A percentile compares a stretch with the other conserved stretches of the same genome.
Evolutionary conservation across 23 tunicate species (phyloP).

Genomic region (Aplidium turbinatum): DNA sequence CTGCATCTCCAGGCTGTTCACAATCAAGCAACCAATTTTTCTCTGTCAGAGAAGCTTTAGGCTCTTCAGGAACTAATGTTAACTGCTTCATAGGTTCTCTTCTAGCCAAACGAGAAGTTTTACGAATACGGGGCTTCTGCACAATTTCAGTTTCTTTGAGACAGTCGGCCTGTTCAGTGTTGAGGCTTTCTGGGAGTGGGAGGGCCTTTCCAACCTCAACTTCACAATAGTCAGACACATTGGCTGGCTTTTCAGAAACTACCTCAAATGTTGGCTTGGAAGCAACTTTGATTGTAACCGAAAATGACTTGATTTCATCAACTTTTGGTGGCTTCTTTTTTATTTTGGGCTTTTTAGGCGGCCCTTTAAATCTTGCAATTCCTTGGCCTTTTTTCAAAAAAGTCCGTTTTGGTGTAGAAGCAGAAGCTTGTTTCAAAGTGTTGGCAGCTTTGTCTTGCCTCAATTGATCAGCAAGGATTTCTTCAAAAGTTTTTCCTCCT

Average conservation of each 20-base stretch:
- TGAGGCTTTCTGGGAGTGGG: too few species aligned
- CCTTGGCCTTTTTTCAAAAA: constrained; percentile 92
- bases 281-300: neutral
- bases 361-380: constrained; percentile 89
- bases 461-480: constrained; percentile 67
- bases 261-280: neutral
- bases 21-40: too few species aligned
- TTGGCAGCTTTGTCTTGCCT: constrained; percentile 25
- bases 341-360: constrained; percentile 51
- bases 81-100: constrained; percentile 49
- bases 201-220: neutral
- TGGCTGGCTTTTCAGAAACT: neutral
- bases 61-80: constrained; percentile 29
- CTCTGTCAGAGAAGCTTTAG: neutral
- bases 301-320: neutral
- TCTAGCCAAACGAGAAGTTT: constrained; percentile 58
- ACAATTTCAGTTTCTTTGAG: too few species aligned
- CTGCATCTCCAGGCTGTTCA: neutral
- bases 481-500: constrained; percentile 79
- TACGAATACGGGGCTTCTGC: constrained; percentile 33
- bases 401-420: constrained; percentile 61
- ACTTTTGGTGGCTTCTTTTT: constrained; percentile 17
- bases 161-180: too few species aligned
- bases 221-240: neutral
- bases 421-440: neutral